A percentile compares a stretch with the other conserved stretches of the same genome.
These are phyloP conservation scores for Rhabdophis nuchalis DNA, from an alignment of 2,797 vertebrate genomes.

Conservation along the genomic window DNA sequence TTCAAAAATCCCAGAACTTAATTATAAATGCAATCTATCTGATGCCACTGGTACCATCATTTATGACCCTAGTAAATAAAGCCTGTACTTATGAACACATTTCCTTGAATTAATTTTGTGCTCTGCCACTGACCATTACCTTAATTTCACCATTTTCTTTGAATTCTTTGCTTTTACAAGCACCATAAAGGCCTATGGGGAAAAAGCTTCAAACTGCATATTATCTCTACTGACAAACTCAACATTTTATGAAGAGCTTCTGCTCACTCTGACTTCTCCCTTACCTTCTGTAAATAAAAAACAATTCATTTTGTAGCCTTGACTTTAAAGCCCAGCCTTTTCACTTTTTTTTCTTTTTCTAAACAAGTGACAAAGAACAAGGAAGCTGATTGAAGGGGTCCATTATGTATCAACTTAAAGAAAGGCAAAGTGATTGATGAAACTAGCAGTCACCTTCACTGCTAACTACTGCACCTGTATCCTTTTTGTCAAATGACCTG, in stretches of 20 bases:
- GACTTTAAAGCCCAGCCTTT: conserved; percentile 76
- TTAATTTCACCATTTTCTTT: conserved; percentile 79
- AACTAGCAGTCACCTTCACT: conserved; percentile 96
- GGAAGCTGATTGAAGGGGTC: conserved; percentile 98
- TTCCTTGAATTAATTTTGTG: conserved; percentile 71
- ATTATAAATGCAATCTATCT: conserved; percentile 34
- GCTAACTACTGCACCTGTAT: conserved; percentile 89
- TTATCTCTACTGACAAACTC: conserved; percentile 84
- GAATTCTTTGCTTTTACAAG: conserved; percentile 77
- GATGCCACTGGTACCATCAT: conserved; percentile 58
- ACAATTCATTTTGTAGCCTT: conserved; percentile 89
- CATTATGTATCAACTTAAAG: conserved; percentile 99
- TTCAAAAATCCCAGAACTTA: not conserved
- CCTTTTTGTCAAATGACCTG: conserved; percentile 97
- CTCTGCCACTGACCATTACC: conserved; percentile 79
- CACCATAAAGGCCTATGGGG: conserved; percentile 75
- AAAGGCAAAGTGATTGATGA: conserved; percentile 98
- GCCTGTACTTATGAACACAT: conserved; percentile 67
- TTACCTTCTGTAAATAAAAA: conserved; percentile 87
- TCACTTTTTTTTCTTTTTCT: conserved; percentile 67
- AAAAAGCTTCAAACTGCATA: conserved; percentile 75
- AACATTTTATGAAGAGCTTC: conserved; percentile 69
- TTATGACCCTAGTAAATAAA: conserved; percentile 60
- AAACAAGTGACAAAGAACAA: conserved; percentile 87
- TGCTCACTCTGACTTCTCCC: conserved; percentile 70